Evolutionary conservation across 2,888 invertebrate species (phyloP), one percentile per base, ranked within the genome.

Genomic region (Eupithecia centaureata): DNA sequence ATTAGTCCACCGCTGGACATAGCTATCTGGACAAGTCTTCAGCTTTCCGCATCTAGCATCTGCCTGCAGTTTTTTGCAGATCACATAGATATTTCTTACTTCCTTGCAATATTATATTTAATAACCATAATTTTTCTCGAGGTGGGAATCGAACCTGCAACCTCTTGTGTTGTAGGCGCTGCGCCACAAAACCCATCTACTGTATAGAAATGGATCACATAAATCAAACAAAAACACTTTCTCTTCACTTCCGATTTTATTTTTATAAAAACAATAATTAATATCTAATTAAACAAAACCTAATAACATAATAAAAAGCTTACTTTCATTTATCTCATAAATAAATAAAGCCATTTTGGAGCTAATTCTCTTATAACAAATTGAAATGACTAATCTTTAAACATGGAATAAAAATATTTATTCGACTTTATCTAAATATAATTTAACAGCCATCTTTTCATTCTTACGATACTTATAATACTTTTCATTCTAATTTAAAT

Each of bases 381-480:
- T 52, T 27, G 32, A 57, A 57, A 18, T 1, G 2, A 18, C 32
- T 54, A 58, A 62, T 61, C 56, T 59, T 57, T 32, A 5, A 64
- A 54, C 52, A 70, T 67, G 68, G 71, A 74, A 63, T 67, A 63
- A 63, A 67, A 65, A 65, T 59, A 60, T 25, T 52, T 51, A 61
- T 68, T 70, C 68, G 70, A 61, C 57, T 57, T 57, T 22, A 33
- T 32, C 65, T 52, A 74, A 76, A 75, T 76, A 77, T 79, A 82
- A 75, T 76, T 74, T 75, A 77, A 77, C 78, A 81, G 78, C 81
- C 79, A 81, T 76, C 73, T 61, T 77, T 76, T 78, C 74, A 77
- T 77, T 68, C 52, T 77, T 71, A 71, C n/a, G n/a, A n/a, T n/a
- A n/a, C n/a, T n/a, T n/a, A n/a, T n/a, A n/a, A n/a, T n/a, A n/a